Evolutionary conservation across 1,140 invertebrate species (phyloP).

Genomic region (Drosophila saltans): DNA sequence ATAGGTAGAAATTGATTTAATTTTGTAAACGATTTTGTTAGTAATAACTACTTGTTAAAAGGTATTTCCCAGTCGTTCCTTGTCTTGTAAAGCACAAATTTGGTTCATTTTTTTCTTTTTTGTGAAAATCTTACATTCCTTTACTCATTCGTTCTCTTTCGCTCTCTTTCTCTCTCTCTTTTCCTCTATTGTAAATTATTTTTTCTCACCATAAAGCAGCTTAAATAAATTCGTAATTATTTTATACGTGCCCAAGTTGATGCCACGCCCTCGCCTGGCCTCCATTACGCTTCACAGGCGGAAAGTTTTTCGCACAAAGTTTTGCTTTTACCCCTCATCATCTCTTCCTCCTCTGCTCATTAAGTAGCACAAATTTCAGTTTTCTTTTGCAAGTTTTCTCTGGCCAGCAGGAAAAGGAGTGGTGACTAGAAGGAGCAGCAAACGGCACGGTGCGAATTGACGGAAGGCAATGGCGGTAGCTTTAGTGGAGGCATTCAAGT

Average conservation of each 20-base stretch:
- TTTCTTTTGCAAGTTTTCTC: constrained; percentile 68
- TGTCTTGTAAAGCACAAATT: background rate
- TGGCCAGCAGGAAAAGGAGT: constrained; percentile 27
- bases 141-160: background rate
- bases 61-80: background rate
- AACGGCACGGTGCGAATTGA: background rate
- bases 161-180: background rate
- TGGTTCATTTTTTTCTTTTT: constrained; percentile 10
- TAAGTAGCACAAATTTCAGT: constrained; percentile 76
- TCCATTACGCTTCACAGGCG: constrained; percentile 14
- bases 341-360: constrained; percentile 56
- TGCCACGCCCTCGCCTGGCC: constrained; percentile 36
- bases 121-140: background rate
- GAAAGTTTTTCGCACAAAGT: constrained; percentile 71
- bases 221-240: constrained; percentile 81
- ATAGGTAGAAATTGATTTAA: no score
- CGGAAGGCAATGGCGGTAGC: background rate
- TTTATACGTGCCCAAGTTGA: constrained; percentile 66
- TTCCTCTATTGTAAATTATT: constrained; percentile 71
- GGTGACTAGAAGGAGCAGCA: constrained; percentile 4
- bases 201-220: constrained; percentile 68
- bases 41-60: background rate
- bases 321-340: constrained; percentile 25
- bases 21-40: no score
- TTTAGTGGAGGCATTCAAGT: constrained; percentile 42